A percentile compares a stretch with the other conserved stretches of the same genome.
Conservation (phyloP, 2,113 vertebrate species). For the Euleptes europaea region DNA sequence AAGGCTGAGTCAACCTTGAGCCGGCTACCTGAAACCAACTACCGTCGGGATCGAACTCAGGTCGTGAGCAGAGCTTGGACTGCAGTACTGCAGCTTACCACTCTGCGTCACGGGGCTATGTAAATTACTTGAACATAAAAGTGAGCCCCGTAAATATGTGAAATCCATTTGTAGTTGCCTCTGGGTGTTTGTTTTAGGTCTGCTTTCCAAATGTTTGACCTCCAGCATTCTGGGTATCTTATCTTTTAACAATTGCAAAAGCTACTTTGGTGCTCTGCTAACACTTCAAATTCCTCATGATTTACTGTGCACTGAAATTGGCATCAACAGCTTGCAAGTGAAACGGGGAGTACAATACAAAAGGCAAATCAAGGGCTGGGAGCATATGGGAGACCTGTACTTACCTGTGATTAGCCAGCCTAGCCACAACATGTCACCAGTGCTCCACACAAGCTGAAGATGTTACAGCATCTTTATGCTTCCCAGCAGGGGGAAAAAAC, state of each 20-base stretch:
- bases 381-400: neutral
- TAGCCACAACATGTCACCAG: constrained; percentile 70
- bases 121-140: neutral
- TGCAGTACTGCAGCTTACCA: too few relatives aligned
- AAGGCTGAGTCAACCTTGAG: too few relatives aligned
- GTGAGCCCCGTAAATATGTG: neutral
- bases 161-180: neutral
- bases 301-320: neutral
- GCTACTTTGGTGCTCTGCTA: rapidly evolving
- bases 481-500: neutral
- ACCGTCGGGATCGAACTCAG: too few relatives aligned
- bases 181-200: neutral
- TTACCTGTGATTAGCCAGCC: constrained; percentile 55
- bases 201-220: neutral
- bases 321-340: rapidly evolving
- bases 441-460: constrained; percentile 58
- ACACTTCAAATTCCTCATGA: neutral
- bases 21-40: too few relatives aligned
- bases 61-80: too few relatives aligned
- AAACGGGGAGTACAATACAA: too few relatives aligned
- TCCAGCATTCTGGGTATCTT: neutral
- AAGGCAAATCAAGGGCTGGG: neutral
- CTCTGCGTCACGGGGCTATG: too few relatives aligned
- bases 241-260: neutral
- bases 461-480: rapidly evolving